These are phyloP conservation scores for Cyrtorhinus lividipennis DNA, from an alignment of 1,140 invertebrate species.

Conservation along the genomic window DNA sequence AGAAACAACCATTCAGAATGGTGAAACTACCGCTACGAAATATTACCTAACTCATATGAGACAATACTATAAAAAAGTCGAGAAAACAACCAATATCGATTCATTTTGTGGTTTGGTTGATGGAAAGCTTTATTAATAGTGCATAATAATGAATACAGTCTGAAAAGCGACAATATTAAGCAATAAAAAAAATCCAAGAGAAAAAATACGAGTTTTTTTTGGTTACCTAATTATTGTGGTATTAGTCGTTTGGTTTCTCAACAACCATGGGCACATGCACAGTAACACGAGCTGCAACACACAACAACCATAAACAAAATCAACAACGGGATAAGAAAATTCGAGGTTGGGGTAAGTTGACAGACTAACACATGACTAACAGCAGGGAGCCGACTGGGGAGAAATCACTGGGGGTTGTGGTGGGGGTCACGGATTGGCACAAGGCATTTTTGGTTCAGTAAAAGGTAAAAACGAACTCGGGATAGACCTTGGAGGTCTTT, in stretches of 20 bases:
- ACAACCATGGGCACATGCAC: slow-evolving; percentile 22
- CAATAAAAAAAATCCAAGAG: too few species aligned
- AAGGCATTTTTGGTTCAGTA: background rate
- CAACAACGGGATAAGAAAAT: background rate
- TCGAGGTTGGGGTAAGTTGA: background rate
- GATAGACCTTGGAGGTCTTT: too few species aligned
- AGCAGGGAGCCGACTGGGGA: background rate
- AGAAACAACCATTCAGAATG: slow-evolving; percentile 1
- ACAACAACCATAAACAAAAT: slow-evolving; percentile 16
- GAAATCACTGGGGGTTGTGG: background rate
- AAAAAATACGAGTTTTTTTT: too few species aligned
- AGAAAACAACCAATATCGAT: too few species aligned
- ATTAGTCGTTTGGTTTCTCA: slow-evolving; percentile 20
- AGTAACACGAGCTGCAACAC: slow-evolving; percentile 22
- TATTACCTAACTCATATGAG: too few species aligned
- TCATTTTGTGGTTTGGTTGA: too few species aligned
- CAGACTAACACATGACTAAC: background rate
- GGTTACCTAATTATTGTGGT: slow-evolving; percentile 14
- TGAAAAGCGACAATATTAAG: too few species aligned
- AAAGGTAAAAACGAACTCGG: background rate
- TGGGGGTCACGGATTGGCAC: background rate
- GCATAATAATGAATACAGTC: too few species aligned
- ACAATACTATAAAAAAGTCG: too few species aligned
- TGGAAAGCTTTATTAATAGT: too few species aligned
- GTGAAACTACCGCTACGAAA: too few species aligned